Percentiles rank a stretch among this genome's conserved stretches.
These are phyloP conservation scores for Acanthiza pusilla DNA, from an alignment of 2,797 vertebrate species.

Conservation along the genomic window DNA sequence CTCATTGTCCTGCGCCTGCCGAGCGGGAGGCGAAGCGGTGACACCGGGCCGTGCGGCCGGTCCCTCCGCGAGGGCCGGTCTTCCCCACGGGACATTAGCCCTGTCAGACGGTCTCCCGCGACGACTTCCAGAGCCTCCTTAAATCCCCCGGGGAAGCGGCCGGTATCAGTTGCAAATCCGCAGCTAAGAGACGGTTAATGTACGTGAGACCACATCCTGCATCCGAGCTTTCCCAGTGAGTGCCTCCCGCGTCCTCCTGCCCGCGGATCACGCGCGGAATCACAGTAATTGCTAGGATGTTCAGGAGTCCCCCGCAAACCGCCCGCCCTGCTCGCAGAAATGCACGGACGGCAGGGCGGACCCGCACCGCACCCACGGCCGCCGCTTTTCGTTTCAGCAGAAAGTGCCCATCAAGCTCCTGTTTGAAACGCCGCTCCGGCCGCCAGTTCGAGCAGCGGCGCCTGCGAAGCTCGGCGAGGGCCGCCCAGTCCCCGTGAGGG, in stretches of 20 bases:
- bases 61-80: not conserved
- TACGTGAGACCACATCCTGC: not conserved
- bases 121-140: not conserved
- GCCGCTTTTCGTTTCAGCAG: not conserved
- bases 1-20: not conserved
- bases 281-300: fast-evolving
- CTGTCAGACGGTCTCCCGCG: too few relatives aligned
- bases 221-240: not conserved
- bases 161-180: not conserved
- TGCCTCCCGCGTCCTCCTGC: not conserved
- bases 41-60: too few relatives aligned
- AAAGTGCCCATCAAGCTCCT: not conserved
- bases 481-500: not conserved
- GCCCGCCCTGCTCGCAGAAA: not conserved
- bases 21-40: not conserved
- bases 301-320: not conserved
- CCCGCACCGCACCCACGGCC: not conserved
- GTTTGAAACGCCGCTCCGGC: not conserved
- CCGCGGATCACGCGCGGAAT: not conserved
- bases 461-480: not conserved
- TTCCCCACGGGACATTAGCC: not conserved
- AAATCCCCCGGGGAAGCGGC: not conserved
- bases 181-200: not conserved
- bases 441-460: not conserved
- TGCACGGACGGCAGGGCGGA: not conserved